Evolutionary conservation across 2,797 vertebrate species (phyloP).

Genomic region (Caiman crocodilus): DNA sequence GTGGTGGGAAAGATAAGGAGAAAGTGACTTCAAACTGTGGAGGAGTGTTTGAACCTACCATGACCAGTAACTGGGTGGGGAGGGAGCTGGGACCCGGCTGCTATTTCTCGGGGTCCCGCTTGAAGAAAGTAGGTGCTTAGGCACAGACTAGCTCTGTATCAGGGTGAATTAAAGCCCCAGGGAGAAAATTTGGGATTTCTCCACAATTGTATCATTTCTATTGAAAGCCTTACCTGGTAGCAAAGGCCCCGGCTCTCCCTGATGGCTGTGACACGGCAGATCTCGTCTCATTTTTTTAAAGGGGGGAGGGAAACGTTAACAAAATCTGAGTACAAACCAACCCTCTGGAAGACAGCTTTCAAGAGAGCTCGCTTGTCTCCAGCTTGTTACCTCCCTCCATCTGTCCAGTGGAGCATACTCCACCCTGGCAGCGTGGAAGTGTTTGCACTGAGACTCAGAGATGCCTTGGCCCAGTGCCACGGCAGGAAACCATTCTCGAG

Average conservation of each 20-base stretch:
- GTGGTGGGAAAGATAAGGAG: constrained; percentile 57
- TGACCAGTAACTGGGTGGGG: background rate
- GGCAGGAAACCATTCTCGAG: background rate
- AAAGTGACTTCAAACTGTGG: background rate
- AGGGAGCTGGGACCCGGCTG: no score
- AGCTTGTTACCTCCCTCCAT: background rate
- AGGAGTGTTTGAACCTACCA: fast-evolving
- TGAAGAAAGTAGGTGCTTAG: background rate
- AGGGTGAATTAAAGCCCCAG: background rate
- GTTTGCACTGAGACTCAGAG: background rate
- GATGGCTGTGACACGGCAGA: background rate
- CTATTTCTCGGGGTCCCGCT: no score
- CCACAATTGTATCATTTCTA: background rate
- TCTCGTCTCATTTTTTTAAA: background rate
- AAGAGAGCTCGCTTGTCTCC: background rate
- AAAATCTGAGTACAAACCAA: background rate
- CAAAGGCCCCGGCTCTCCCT: background rate
- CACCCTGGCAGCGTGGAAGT: fast-evolving
- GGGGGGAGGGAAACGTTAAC: background rate
- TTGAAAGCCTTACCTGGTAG: background rate
- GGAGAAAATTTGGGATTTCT: background rate
- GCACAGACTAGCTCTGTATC: background rate
- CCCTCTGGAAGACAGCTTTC: background rate
- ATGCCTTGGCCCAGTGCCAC: fast-evolving
- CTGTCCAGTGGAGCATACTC: fast-evolving